phyloP scores from a whole-genome alignment of 2,797 vertebrate genomes.

The Danio aesculapii region DNA sequence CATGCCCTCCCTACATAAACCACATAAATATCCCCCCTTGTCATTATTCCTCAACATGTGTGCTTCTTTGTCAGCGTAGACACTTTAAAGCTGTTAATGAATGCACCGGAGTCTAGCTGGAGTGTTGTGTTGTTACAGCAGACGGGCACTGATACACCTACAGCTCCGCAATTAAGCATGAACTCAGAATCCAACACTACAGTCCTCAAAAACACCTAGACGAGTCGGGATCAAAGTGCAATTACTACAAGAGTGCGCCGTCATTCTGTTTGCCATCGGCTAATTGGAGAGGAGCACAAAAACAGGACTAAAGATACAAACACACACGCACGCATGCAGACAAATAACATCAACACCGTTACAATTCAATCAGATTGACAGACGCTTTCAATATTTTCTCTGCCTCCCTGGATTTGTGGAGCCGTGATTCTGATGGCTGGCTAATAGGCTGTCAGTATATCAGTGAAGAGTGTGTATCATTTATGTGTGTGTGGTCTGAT shows the following conservation, averaged over 20 bases:
- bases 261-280: background rate
- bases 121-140: background rate
- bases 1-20: background rate
- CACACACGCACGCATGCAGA: background rate
- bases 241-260: constrained; percentile 21
- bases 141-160: constrained; percentile 17
- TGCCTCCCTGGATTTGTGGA: background rate
- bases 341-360: constrained; percentile 1
- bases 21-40: constrained; percentile 2
- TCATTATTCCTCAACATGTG: background rate
- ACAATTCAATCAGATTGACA: constrained; percentile 16
- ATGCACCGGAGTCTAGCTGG: constrained; percentile 4
- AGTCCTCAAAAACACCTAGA: constrained; percentile 19
- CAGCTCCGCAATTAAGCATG: constrained; percentile 36
- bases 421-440: constrained; percentile 21
- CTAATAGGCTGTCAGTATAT: constrained; percentile 51
- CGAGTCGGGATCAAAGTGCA: constrained; percentile 23
- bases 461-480: constrained; percentile 33
- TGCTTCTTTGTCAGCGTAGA: background rate
- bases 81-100: constrained; percentile 27
- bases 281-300: constrained; percentile 27
- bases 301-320: background rate
- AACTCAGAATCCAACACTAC: background rate
- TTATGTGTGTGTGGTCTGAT: constrained; percentile 33
- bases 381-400: constrained; percentile 1